Conservation (phyloP, 2,797 vertebrate species). For the Lagodon rhomboides region DNA sequence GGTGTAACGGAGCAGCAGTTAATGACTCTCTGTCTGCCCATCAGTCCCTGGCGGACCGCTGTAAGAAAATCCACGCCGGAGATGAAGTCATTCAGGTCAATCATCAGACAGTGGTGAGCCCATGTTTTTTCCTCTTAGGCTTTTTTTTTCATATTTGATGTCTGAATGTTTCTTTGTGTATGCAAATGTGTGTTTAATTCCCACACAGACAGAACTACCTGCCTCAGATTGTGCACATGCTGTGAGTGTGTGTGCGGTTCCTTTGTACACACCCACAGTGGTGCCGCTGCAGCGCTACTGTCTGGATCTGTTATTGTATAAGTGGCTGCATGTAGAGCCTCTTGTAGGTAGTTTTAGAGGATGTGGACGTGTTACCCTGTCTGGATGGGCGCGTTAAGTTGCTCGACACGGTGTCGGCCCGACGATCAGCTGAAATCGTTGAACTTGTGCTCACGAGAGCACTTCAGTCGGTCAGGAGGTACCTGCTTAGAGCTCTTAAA, state of each 20-base stretch:
- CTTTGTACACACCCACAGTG: background rate
- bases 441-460: conserved; percentile 18
- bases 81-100: conserved; percentile 99
- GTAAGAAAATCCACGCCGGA: conserved; percentile 99
- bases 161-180: conserved; percentile 28
- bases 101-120: conserved; percentile 99
- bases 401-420: background rate
- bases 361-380: conserved; percentile 1
- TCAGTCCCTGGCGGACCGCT: conserved; percentile 98
- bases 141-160: conserved; percentile 20
- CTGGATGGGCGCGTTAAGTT: conserved; percentile 20
- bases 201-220: conserved; percentile 1
- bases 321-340: conserved; percentile 25
- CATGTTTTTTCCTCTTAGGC: background rate
- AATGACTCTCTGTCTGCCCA: conserved; percentile 44
- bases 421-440: conserved; percentile 26
- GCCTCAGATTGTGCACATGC: conserved; percentile 18
- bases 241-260: conserved; percentile 6
- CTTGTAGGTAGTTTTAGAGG: conserved; percentile 35
- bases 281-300: background rate
- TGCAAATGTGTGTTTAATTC: conserved; percentile 35
- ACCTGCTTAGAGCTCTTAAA: conserved; percentile 1
- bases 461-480: conserved; percentile 12
- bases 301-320: background rate
- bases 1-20: conserved; percentile 26